Base-by-base conservation (phyloP, 2,113 vertebrate genomes). In the Bos javanicus region DNA sequence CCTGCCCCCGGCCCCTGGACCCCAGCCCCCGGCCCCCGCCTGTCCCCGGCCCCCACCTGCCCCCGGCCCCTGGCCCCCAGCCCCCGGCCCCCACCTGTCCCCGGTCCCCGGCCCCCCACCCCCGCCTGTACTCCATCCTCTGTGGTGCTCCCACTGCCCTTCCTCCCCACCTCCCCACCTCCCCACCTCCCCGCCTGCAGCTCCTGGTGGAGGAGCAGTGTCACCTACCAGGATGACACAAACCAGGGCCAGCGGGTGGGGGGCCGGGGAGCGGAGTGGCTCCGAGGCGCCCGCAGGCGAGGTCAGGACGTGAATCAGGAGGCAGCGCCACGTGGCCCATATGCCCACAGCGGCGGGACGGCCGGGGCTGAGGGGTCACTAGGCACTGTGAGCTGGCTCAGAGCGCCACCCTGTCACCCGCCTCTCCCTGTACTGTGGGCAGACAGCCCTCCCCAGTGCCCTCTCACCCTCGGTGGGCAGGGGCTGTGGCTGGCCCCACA, bases 221-320 rank as follows among this genome's bases (percentile, higher is more conserved):
- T 57, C 88, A 33, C 84, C 86, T 86, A 92, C 92, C 97, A 95
- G 52, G 64, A 36, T 93, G 96, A 97, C 92, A 93, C 25, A 91
- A 52, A 85, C 39, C 98, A 95, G 97, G 76, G 76, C 52, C 30
- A 0, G 21, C 0, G 2, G 25, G 48, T 1, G 57, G n/a, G 2
- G 54, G 56, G 6, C 0, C 2, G 5, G 39, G 74, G 30, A 33
- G n/a, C 60, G 7, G 26, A 56, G 91, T 1, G 11, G n/a, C 57
- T 52, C 46, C 4, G 1, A 2, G 3, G 33, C 3, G 81, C 74
- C 95, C 0, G 1, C 16, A 1, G 94, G 80, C 74, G 4, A 54
- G 62, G 48, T 15, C 6, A 13, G 17, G 71, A 50, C 4, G 1
- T 0, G 1, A 43, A 4, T 15, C 28, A 3, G 1, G 59, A 91